Evolutionary conservation across 2,113 vertebrate genomes (phyloP).

Genomic region (Diglossa brunneiventris): DNA sequence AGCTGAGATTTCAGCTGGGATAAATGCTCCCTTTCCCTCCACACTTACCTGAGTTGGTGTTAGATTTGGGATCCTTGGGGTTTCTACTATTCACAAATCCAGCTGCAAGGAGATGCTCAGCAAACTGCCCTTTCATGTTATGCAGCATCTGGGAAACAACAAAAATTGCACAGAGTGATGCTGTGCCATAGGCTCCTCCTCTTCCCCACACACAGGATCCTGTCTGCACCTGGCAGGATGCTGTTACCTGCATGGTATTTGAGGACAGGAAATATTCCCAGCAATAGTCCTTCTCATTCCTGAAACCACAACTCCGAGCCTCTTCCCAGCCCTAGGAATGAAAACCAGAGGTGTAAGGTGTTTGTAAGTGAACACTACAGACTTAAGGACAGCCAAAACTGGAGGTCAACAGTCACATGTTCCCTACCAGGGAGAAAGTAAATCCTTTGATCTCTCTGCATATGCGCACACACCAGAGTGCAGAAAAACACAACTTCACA

Average conservation of each 20-base stretch:
- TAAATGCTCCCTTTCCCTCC: neutral
- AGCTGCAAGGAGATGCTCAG: constrained; percentile 89
- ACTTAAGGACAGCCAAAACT: neutral
- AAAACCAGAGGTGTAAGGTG: rapidly evolving
- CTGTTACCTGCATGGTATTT: constrained; percentile 91
- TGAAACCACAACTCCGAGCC: constrained; percentile 81
- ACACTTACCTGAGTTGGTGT: constrained; percentile 88
- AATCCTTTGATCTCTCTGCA: neutral
- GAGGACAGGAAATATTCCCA: constrained; percentile 97
- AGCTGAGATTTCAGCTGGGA: neutral
- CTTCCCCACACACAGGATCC: neutral
- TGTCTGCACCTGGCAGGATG: neutral
- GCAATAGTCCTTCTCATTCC: constrained; percentile 90
- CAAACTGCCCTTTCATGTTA: constrained; percentile 97
- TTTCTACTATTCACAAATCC: constrained; percentile 90
- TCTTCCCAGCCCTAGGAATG: constrained; percentile 90
- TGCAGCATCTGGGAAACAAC: constrained; percentile 86
- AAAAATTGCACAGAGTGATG: too few relatives aligned
- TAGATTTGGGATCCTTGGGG: constrained; percentile 88
- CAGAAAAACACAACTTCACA: neutral
- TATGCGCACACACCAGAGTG: neutral
- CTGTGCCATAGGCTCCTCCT: neutral
- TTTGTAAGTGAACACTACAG: neutral
- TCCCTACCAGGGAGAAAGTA: neutral
- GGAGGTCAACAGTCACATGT: neutral